Conservation (phyloP, 2,113 vertebrate species). For the Cathartes aura region DNA sequence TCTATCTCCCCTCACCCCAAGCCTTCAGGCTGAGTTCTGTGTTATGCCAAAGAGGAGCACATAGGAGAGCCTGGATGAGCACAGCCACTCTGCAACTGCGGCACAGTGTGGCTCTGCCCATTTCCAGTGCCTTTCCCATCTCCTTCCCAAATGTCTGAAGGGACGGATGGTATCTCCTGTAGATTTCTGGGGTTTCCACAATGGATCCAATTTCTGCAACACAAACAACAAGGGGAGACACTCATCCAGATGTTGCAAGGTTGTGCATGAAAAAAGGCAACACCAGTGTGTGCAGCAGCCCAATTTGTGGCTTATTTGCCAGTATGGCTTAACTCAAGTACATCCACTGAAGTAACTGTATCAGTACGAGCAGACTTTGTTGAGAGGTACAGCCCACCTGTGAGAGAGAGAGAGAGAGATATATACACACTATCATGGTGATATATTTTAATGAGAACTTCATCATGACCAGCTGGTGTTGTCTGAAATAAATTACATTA, state of each 20-base stretch:
- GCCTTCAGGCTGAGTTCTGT: neutral
- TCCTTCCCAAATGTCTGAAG: neutral
- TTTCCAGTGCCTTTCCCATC: neutral
- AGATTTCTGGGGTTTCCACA: neutral
- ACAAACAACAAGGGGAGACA: neutral
- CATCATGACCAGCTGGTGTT: neutral
- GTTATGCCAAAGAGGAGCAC: neutral
- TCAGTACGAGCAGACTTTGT: neutral
- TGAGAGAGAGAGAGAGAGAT: neutral
- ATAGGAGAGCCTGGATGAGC: neutral
- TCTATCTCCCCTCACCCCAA: neutral
- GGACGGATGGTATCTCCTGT: neutral
- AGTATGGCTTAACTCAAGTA: neutral
- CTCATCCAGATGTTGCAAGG: neutral
- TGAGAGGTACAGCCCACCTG: neutral
- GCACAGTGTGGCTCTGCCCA: neutral
- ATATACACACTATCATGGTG: neutral
- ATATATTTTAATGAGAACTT: conserved; percentile 29
- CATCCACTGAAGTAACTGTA: neutral
- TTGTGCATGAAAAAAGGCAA: neutral
- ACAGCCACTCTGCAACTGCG: neutral
- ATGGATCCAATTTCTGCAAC: neutral
- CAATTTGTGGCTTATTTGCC: neutral
- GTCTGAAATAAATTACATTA: neutral
- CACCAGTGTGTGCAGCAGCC: neutral